Evolutionary conservation across 2,113 vertebrate species (phyloP).

Genomic region (human (Homo sapiens)): GRCh38 chr17:54830001-54830500

Average conservation of each 20-base stretch:
- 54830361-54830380: neutral
- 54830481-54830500: neutral
- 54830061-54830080: slow-evolving; percentile 43
- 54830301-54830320: neutral
- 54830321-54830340: neutral
- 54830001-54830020: no score
- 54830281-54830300: neutral
- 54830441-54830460: neutral
- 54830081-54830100: slow-evolving; percentile 77
- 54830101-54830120: slow-evolving; percentile 74
- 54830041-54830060: neutral
- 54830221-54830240: slow-evolving; percentile 59
- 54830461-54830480: neutral
- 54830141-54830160: slow-evolving; percentile 79
- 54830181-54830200: slow-evolving; percentile 81
- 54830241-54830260: neutral
- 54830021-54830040: neutral
- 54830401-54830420: neutral
- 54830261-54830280: neutral
- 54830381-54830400: neutral
- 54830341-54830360: neutral
- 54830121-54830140: slow-evolving; percentile 75
- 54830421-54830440: neutral
- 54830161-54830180: slow-evolving; percentile 81
- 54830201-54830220: slow-evolving; percentile 76